Evolutionary conservation across 1,140 invertebrate genomes (phyloP).

Genomic region (Nymphalis io): DNA sequence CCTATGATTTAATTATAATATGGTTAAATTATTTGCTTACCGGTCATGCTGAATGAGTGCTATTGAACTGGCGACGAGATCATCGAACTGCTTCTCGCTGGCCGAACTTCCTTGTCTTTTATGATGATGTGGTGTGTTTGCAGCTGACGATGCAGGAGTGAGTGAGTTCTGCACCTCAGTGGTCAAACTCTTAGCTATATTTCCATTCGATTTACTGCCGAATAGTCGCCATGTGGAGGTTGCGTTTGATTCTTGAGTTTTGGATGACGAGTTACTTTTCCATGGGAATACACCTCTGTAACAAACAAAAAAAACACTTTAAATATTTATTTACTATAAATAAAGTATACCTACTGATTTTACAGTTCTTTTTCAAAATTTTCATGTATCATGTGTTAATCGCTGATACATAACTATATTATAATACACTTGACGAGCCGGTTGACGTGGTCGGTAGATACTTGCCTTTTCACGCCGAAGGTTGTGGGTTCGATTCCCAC

Average conservation of each 20-base stretch:
- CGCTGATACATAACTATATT: too few relatives aligned
- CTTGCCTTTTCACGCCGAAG: too few relatives aligned
- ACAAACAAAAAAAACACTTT: slow-evolving; percentile 56
- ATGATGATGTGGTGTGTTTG: slow-evolving; percentile 74
- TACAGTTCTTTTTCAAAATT: too few relatives aligned
- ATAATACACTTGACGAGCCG: too few relatives aligned
- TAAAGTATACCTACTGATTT: too few relatives aligned
- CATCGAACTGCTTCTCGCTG: slow-evolving; percentile 80
- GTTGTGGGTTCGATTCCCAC: too few relatives aligned
- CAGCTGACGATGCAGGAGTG: slow-evolving; percentile 67
- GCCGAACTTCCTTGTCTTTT: slow-evolving; percentile 75
- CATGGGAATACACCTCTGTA: slow-evolving; percentile 85
- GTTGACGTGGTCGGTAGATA: too few relatives aligned
- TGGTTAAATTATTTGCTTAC: slow-evolving; percentile 52
- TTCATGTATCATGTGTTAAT: too few relatives aligned
- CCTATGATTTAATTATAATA: neutral
- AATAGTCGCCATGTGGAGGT: slow-evolving; percentile 59
- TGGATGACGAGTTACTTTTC: slow-evolving; percentile 77
- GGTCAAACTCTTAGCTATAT: slow-evolving; percentile 54
- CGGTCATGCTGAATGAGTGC: slow-evolving; percentile 83
- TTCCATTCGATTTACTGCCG: slow-evolving; percentile 67
- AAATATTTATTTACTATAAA: neutral
- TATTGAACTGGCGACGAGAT: slow-evolving; percentile 83
- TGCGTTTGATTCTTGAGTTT: slow-evolving; percentile 50
- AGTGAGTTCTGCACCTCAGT: slow-evolving; percentile 58